These are phyloP conservation scores for Yponomeuta evonymella DNA, from an alignment of 2,888 invertebrate species.

Conservation along the genomic window DNA sequence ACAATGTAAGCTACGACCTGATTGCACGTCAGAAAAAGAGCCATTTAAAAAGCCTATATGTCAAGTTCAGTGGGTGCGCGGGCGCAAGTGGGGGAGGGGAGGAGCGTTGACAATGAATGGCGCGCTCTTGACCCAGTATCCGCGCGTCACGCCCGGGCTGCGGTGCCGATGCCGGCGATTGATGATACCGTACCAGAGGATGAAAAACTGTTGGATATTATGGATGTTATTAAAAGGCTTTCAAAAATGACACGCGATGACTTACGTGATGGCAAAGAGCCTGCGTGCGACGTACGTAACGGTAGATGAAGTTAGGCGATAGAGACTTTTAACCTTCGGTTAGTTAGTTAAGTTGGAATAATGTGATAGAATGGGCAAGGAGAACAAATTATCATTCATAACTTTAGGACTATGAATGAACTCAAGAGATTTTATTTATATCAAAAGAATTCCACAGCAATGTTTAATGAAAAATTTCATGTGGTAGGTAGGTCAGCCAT, in stretches of 20 bases:
- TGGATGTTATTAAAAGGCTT: no score
- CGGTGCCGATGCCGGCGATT: conserved; percentile 22
- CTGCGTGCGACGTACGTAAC: no score
- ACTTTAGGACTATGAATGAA: not conserved
- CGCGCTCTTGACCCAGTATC: conserved; percentile 75
- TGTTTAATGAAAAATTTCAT: not conserved
- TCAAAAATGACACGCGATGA: no score
- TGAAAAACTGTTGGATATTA: not conserved
- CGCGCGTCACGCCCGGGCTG: conserved; percentile 52
- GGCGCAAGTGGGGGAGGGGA: conserved; percentile 39
- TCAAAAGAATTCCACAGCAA: not conserved
- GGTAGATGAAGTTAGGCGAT: no score
- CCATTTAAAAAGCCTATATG: conserved; percentile 56
- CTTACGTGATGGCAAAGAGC: no score
- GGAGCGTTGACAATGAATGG: conserved; percentile 67
- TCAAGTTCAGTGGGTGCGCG: conserved; percentile 68
- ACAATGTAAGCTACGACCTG: conserved; percentile 9
- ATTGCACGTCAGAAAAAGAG: conserved; percentile 25
- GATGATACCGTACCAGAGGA: conserved; percentile 16
- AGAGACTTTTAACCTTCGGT: no score
- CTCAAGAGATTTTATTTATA: not conserved
- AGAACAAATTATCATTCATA: not conserved
- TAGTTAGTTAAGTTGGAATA: no score
- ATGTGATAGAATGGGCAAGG: no score
- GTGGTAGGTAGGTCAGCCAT: not conserved